Base-by-base conservation (phyloP, 92 coral and sea anemone genomes). In the Parazoanthus atlanticus region DNA sequence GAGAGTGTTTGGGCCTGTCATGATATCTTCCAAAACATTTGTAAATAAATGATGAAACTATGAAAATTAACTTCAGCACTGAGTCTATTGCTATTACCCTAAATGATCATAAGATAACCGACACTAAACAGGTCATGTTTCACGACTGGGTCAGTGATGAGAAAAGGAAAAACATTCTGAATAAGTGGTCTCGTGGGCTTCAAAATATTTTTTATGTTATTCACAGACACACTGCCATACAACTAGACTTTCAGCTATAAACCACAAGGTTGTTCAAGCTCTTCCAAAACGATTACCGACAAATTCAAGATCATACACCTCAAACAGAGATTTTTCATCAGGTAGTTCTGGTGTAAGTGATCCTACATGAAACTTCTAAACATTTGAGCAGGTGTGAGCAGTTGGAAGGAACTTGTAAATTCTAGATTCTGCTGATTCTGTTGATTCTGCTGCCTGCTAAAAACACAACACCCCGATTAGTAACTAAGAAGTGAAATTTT, bases 351-450 rank as follows among this genome's bases (percentile, higher is more conserved):
- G 67, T 61, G 80, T 85, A 72, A 92, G 58, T 8, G 85, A 77
- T 38, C 91, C 92, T 64, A 92, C 85, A 41, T 89, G 90, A 81
- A 91, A 71, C 66, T 78, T 74, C 64, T 88, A 65, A 74, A 46
- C 90, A 85, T 93, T 93, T 21, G 91, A 81, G 85, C 94, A 94
- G 41, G 96, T 89, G 79, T 88, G 92, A 11, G 93, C 93, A 33
- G 81, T 90, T 85, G 94, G 96, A 34, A 94, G 77, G 90, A 58
- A 79, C 85, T 78, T 88, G 90, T 79, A 88, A 56, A 64, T 69
- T 47, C 56, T 87, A 21, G 32, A n/a, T n/a, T n/a, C n/a, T n/a
- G n/a, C n/a, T n/a, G n/a, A n/a, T n/a, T n/a, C n/a, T n/a, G 56
- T 77, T 76, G 76, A 67, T 85, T 71, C 88, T 71, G 54, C 61